Evolutionary conservation across 2,888 invertebrate species (phyloP).

Genomic region (Palloptera scutellata): DNA sequence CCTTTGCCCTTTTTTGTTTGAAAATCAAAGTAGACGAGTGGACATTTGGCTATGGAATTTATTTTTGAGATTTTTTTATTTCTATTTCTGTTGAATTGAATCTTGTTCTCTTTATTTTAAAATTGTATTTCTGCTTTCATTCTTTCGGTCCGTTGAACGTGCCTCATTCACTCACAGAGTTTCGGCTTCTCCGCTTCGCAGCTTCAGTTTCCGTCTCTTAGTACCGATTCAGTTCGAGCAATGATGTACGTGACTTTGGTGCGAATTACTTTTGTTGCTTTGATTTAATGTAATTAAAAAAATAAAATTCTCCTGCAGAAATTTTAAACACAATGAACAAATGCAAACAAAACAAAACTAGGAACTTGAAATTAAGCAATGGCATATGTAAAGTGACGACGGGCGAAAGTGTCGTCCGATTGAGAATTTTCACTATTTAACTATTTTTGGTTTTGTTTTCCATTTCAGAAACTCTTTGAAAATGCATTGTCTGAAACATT

Average conservation of each 20-base stretch:
- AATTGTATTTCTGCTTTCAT: not conserved
- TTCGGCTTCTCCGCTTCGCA: not conserved
- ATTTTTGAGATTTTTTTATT: not conserved
- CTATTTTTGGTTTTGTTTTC: constrained; percentile 12
- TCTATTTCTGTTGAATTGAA: constrained; percentile 10
- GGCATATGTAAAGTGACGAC: not conserved
- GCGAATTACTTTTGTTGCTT: constrained; percentile 54
- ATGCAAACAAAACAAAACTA: not conserved
- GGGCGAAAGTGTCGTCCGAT: not conserved
- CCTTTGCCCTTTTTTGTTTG: constrained; percentile 11
- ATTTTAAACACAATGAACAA: constrained; percentile 24
- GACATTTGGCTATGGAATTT: constrained; percentile 15
- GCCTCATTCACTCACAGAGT: constrained; percentile 31
- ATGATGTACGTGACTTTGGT: constrained; percentile 54
- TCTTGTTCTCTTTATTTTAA: constrained; percentile 17
- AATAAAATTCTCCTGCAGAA: constrained; percentile 39
- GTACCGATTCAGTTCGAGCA: constrained; percentile 16
- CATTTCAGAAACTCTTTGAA: constrained; percentile 67
- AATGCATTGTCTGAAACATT: constrained; percentile 69
- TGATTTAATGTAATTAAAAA: constrained; percentile 60
- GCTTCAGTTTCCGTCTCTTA: too few species aligned
- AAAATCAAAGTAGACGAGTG: constrained; percentile 25
- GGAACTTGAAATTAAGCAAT: not conserved
- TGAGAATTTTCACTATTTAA: constrained; percentile 1
- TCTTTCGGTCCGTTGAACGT: constrained; percentile 41